These are phyloP conservation scores for Scaptomyza caliginosa DNA, from an alignment of 2,888 invertebrate species.

Conservation along the genomic window DNA sequence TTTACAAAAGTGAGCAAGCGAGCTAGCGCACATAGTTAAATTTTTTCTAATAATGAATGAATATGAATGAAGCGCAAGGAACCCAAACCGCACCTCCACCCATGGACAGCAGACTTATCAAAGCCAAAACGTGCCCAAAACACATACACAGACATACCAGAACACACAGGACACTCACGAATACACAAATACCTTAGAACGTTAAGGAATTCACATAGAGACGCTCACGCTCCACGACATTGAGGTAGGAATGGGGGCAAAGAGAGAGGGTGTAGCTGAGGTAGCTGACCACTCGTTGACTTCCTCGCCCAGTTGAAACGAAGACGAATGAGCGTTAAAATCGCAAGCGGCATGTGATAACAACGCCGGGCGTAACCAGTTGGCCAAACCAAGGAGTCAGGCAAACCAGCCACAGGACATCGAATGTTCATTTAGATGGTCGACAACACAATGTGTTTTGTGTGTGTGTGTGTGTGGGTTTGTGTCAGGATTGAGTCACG, in stretches of 20 bases:
- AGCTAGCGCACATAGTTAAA: conserved; percentile 51
- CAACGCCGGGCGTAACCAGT: conserved; percentile 64
- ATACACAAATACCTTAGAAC: conserved; percentile 8
- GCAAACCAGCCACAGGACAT: conserved; percentile 60
- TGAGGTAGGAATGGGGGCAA: conserved; percentile 31
- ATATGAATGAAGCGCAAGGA: conserved; percentile 74
- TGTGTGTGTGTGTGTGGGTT: conserved; percentile 31
- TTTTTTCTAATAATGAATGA: conserved; percentile 82
- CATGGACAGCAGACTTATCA: conserved; percentile 61
- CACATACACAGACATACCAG: conserved; percentile 29
- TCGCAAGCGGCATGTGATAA: conserved; percentile 75
- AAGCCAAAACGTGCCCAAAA: conserved; percentile 78
- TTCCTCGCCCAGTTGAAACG: conserved; percentile 76
- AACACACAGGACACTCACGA: conserved; percentile 11
- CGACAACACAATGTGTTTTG: conserved; percentile 2
- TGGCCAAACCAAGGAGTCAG: conserved; percentile 33
- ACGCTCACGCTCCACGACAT: conserved; percentile 46
- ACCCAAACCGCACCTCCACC: conserved; percentile 47
- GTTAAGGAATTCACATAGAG: conserved; percentile 73
- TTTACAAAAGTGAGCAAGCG: conserved; percentile 16
- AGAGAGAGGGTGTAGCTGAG: not conserved
- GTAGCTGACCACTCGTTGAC: conserved; percentile 52
- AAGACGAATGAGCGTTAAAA: conserved; percentile 81
- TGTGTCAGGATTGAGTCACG: conserved; percentile 68
- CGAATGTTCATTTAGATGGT: conserved; percentile 73